Percentiles rank a stretch among this genome's conserved stretches.
Conservation (phyloP, 2,797 vertebrate species). For the Pitangus sulphuratus region DNA sequence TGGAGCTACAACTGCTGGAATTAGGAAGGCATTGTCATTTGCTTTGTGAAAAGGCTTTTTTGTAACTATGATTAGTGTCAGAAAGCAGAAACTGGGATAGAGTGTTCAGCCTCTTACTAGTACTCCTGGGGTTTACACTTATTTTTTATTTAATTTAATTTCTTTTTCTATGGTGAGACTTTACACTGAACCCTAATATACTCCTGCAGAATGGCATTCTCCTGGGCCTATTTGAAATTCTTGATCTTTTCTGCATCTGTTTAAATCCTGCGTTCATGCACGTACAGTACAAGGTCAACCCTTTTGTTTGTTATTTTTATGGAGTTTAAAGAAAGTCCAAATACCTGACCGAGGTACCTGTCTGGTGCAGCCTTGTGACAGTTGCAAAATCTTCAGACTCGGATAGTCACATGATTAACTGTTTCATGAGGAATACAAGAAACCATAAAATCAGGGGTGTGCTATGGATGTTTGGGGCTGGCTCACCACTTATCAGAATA, state of each 20-base stretch:
- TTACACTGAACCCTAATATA: slow-evolving; percentile 51
- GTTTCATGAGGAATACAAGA: slow-evolving; percentile 15
- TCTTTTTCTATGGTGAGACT: slow-evolving; percentile 46
- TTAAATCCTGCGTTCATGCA: slow-evolving; percentile 61
- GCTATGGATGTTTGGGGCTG: background rate
- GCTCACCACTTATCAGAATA: background rate
- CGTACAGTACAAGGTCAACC: slow-evolving; percentile 50
- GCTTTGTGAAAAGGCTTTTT: background rate
- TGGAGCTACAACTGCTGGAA: background rate
- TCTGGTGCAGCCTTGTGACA: slow-evolving; percentile 61
- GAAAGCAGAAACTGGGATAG: background rate
- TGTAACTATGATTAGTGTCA: background rate
- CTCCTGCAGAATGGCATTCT: slow-evolving; percentile 58
- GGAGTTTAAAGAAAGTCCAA: slow-evolving; percentile 75
- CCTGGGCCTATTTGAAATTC: slow-evolving; percentile 64
- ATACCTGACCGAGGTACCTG: slow-evolving; percentile 69
- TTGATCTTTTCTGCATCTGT: slow-evolving; percentile 68
- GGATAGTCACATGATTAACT: background rate
- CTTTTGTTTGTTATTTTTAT: slow-evolving; percentile 68
- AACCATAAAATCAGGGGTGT: background rate
- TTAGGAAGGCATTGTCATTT: background rate
- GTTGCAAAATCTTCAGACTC: slow-evolving; percentile 53
- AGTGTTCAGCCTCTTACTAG: slow-evolving; percentile 5
- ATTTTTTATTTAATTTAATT: slow-evolving; percentile 49
- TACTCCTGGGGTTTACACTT: slow-evolving; percentile 27